Percentiles rank a stretch among this genome's conserved stretches.
These are phyloP conservation scores for Pterocles orientalis DNA, from an alignment of 2,113 vertebrate genomes.

Conservation along the genomic window DNA sequence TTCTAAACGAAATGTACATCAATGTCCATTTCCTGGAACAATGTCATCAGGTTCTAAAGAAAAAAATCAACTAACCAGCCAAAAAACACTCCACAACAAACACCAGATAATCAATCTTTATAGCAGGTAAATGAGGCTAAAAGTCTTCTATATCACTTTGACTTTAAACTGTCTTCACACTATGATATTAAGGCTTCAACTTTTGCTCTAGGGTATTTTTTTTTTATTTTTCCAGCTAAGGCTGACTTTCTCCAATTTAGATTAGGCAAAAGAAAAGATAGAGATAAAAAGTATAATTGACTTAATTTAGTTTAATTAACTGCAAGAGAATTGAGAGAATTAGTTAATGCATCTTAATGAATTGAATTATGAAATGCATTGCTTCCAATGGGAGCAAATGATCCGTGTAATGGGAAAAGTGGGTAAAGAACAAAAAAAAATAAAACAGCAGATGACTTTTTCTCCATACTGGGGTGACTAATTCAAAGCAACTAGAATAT, in stretches of 20 bases:
- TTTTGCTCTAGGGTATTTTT: not conserved
- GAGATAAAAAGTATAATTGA: constrained; percentile 51
- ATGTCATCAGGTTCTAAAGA: not conserved
- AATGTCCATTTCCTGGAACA: not conserved
- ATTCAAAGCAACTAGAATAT: not conserved
- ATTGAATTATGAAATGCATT: constrained; percentile 52
- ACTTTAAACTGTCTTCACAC: not conserved
- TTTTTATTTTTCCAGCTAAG: not conserved
- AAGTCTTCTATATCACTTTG: not conserved
- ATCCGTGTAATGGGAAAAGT: constrained; percentile 47
- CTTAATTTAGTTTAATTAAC: constrained; percentile 73
- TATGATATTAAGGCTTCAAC: not conserved
- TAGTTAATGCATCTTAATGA: constrained; percentile 66
- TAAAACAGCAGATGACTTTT: not conserved
- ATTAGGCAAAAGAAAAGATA: constrained; percentile 36
- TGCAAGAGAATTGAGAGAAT: constrained; percentile 63
- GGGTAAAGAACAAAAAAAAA: not conserved
- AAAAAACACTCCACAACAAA: not conserved
- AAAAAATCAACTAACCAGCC: accelerated
- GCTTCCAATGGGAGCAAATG: constrained; percentile 42
- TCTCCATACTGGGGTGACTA: not conserved
- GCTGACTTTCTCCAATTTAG: constrained; percentile 27
- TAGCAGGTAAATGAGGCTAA: not conserved
- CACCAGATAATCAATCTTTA: not conserved
- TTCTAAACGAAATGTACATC: not conserved